These are phyloP conservation scores for Cardinalis cardinalis DNA, from an alignment of 2,113 vertebrate species.

Conservation along the genomic window DNA sequence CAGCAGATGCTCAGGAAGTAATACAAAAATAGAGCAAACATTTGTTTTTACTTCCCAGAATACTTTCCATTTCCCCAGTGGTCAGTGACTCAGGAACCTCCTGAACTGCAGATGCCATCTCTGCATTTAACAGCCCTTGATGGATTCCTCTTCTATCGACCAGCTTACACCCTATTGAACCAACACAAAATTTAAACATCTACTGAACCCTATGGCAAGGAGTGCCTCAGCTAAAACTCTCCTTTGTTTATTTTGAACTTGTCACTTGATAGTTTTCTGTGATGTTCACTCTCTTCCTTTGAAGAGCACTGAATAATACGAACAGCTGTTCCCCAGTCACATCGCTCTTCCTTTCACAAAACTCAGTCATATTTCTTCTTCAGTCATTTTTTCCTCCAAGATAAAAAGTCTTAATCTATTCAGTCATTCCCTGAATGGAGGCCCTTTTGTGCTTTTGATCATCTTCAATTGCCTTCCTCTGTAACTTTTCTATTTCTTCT, in stretches of 20 bases:
- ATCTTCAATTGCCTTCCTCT: slow-evolving; percentile 35
- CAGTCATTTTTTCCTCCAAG: slow-evolving; percentile 1
- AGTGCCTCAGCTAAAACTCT: not conserved
- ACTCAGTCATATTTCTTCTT: not conserved
- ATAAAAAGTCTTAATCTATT: slow-evolving; percentile 42
- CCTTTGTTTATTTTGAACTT: slow-evolving; percentile 16
- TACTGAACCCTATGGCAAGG: not conserved
- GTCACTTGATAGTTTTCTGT: not conserved
- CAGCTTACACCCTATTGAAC: not conserved
- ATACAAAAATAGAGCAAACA: not conserved
- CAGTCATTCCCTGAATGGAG: slow-evolving; percentile 21
- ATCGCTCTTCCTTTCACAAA: not conserved
- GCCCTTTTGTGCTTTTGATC: slow-evolving; percentile 44
- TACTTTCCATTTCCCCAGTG: not conserved
- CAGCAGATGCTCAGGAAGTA: not conserved
- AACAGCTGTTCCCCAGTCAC: slow-evolving; percentile 38
- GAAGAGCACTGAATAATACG: not conserved
- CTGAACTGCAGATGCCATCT: not conserved
- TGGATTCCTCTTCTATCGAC: not conserved
- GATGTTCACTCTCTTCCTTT: slow-evolving; percentile 16
- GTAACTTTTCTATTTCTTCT: slow-evolving; percentile 34
- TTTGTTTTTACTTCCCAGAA: not conserved
- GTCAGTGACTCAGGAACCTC: not conserved
- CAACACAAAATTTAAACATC: not conserved
- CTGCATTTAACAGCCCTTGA: not conserved